Percentiles rank a stretch among this genome's conserved stretches.
Evolutionary conservation across 2,797 vertebrate genomes (phyloP).

Genomic region (Ceryle rudis): DNA sequence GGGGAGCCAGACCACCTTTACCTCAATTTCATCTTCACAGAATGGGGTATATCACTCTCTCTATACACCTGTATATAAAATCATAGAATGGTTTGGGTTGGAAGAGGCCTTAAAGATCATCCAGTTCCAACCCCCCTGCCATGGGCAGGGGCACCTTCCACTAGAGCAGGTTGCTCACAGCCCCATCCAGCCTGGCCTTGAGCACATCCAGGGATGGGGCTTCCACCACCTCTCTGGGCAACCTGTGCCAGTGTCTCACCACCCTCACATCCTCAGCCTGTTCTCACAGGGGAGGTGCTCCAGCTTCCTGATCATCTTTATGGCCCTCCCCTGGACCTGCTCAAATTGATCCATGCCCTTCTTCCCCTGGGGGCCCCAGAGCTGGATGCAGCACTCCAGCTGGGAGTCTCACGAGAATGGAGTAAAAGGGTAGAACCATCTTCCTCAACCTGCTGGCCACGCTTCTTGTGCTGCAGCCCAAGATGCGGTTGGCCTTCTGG

Average conservation of each 20-base stretch:
- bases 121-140: background rate
- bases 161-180: no score
- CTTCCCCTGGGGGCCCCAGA: background rate
- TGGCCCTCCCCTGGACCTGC: background rate
- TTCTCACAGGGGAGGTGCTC: background rate
- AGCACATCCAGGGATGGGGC: no score
- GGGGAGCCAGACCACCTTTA: background rate
- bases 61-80: background rate
- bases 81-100: no score
- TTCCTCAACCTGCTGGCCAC: background rate
- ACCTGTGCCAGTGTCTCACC: no score
- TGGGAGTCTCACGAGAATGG: background rate
- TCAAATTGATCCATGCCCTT: background rate
- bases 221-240: no score
- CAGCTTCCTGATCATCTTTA: background rate
- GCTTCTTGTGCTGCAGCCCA: no score
- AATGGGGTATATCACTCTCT: background rate
- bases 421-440: background rate
- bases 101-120: background rate
- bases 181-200: no score
- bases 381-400: background rate
- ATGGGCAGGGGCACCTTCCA: background rate
- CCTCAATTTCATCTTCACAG: slow-evolving; percentile 51
- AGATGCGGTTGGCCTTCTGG: no score
- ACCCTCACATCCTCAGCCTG: background rate